These are phyloP conservation scores for Crotalus tigris DNA, from an alignment of 2,113 vertebrate genomes.

Conservation along the genomic window DNA sequence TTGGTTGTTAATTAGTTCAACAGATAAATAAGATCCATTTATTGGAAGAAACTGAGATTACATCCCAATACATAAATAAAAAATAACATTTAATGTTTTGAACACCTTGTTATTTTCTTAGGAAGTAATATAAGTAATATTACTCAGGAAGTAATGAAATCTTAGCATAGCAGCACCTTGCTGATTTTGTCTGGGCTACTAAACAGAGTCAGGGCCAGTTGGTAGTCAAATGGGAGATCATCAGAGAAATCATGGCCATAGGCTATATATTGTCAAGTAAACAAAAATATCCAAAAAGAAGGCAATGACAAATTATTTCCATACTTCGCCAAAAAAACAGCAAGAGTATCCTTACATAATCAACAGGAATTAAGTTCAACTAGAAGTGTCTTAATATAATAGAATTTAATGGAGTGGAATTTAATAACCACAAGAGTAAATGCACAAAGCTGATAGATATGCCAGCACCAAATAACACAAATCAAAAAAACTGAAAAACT, in stretches of 20 bases:
- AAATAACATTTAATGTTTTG: neutral
- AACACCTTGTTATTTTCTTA: neutral
- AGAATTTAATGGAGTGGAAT: neutral
- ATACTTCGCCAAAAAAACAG: neutral
- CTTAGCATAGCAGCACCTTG: neutral
- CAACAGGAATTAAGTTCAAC: neutral
- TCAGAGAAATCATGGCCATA: neutral
- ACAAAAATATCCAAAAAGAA: neutral
- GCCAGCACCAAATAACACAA: neutral
- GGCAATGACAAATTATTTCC: neutral
- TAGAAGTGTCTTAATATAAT: neutral
- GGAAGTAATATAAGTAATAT: neutral
- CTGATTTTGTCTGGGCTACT: neutral
- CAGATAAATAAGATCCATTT: neutral
- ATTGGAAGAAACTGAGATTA: neutral
- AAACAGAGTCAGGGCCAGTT: neutral
- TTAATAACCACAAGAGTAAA: neutral
- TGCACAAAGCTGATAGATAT: neutral
- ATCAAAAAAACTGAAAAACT: neutral
- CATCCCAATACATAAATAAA: neutral
- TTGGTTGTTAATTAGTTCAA: neutral
- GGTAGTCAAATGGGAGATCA: neutral
- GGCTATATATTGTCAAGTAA: neutral
- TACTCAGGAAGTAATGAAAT: neutral
- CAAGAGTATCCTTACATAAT: neutral